Evolutionary conservation across 2,113 vertebrate genomes (phyloP).

Genomic region (Verasper variegatus): DNA sequence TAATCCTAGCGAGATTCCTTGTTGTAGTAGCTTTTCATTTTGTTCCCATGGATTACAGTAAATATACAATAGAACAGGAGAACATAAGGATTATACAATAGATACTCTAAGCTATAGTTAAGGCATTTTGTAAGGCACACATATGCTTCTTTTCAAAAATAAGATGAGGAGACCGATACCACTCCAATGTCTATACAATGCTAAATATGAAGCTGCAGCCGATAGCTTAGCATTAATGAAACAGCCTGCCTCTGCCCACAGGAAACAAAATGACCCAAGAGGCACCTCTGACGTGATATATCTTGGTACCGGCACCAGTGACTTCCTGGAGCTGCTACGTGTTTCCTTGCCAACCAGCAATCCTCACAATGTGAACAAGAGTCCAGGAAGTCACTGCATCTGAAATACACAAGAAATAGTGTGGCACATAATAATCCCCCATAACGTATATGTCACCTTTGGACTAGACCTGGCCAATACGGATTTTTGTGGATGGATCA

Average conservation of each 20-base stretch:
- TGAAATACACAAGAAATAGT: not conserved
- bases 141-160: not conserved
- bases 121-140: not conserved
- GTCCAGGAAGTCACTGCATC: not conserved
- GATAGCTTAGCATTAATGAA: constrained; percentile 7
- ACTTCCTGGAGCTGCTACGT: not conserved
- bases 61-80: constrained; percentile 34
- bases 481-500: too few species aligned
- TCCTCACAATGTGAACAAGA: not conserved
- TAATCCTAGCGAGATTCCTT: not conserved
- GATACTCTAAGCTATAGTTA: not conserved
- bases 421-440: not conserved
- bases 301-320: not conserved
- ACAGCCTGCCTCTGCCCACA: not conserved
- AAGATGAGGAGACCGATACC: not conserved
- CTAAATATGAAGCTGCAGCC: not conserved
- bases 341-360: not conserved
- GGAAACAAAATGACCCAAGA: not conserved
- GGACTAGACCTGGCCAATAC: too few species aligned
- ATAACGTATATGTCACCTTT: not conserved
- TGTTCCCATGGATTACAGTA: constrained; percentile 27
- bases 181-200: not conserved
- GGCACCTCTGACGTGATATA: not conserved
- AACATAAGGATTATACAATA: not conserved
- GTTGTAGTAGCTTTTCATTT: constrained; percentile 37